A percentile compares a stretch with the other conserved stretches of the same genome.
Evolutionary conservation across 2,888 invertebrate genomes (phyloP).

Genomic region (Drosophila fungiperda): DNA sequence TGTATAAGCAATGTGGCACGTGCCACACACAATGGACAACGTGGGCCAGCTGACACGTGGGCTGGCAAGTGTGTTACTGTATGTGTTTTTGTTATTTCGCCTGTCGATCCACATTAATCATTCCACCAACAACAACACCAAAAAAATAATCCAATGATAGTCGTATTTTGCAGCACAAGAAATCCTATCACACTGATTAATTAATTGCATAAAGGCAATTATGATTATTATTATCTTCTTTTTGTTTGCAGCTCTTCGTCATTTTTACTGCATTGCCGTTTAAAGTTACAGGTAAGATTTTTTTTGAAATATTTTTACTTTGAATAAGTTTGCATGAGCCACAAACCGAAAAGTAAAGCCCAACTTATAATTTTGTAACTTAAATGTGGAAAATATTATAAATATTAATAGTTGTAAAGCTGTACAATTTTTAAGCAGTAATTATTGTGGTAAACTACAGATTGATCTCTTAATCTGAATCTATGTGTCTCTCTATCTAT

Average conservation of each 20-base stretch:
- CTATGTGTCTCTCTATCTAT: slow-evolving; percentile 6
- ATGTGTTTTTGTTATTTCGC: slow-evolving; percentile 16
- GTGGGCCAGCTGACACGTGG: slow-evolving; percentile 37
- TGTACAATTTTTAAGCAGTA: slow-evolving; percentile 15
- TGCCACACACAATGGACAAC: slow-evolving; percentile 44
- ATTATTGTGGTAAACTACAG: slow-evolving; percentile 29
- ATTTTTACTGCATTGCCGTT: neutral
- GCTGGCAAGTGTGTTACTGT: slow-evolving; percentile 6
- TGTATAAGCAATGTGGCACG: slow-evolving; percentile 55
- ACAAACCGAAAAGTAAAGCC: neutral
- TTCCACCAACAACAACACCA: slow-evolving; percentile 11
- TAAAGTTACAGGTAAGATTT: slow-evolving; percentile 24
- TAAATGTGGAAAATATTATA: neutral
- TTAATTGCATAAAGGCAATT: slow-evolving; percentile 19
- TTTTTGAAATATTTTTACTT: neutral
- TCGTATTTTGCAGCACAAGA: slow-evolving; percentile 2
- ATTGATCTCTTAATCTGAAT: slow-evolving; percentile 17
- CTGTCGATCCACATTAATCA: slow-evolving; percentile 57
- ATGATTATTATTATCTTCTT: slow-evolving; percentile 1
- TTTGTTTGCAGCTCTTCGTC: slow-evolving; percentile 28
- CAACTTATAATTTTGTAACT: neutral
- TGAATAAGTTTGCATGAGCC: slow-evolving; percentile 38
- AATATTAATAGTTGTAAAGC: slow-evolving; percentile 1
- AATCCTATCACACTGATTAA: slow-evolving; percentile 14
- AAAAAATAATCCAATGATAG: slow-evolving; percentile 11